phyloP scores from a whole-genome alignment of 2,888 invertebrate species.

The Epinotia bilunana region DNA sequence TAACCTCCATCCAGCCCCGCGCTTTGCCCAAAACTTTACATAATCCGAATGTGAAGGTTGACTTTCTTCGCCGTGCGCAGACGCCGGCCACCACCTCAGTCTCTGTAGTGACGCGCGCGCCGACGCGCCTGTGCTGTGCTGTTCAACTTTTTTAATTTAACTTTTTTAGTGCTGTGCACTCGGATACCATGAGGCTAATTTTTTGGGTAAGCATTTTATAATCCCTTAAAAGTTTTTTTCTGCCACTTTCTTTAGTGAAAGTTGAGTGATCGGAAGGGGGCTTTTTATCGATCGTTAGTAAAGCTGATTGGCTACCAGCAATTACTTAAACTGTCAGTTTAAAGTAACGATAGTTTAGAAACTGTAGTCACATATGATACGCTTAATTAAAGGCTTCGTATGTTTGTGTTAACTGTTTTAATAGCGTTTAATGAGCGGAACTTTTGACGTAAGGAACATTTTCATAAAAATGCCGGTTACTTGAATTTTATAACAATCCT shows the following conservation, averaged over 20 bases:
- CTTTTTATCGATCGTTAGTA: slow-evolving; percentile 61
- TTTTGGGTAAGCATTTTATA: slow-evolving; percentile 74
- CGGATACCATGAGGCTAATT: slow-evolving; percentile 80
- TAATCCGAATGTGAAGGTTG: slow-evolving; percentile 74
- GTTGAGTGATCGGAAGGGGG: slow-evolving; percentile 62
- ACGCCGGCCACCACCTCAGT: slow-evolving; percentile 65
- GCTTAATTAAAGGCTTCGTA: slow-evolving; percentile 37
- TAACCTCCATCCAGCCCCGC: slow-evolving; percentile 40
- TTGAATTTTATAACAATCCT: slow-evolving; percentile 4
- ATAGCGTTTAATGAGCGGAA: slow-evolving; percentile 35
- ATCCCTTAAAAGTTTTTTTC: slow-evolving; percentile 43
- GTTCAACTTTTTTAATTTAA: slow-evolving; percentile 61
- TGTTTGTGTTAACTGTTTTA: slow-evolving; percentile 34
- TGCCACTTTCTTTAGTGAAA: slow-evolving; percentile 75
- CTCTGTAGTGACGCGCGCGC: slow-evolving; percentile 69
- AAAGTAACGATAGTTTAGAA: slow-evolving; percentile 49
- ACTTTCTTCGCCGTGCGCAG: slow-evolving; percentile 77
- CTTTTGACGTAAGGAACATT: slow-evolving; percentile 19
- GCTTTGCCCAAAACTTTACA: slow-evolving; percentile 67
- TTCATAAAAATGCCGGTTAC: slow-evolving; percentile 27
- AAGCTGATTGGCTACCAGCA: slow-evolving; percentile 41
- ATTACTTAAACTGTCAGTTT: slow-evolving; percentile 20
- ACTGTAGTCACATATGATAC: slow-evolving; percentile 13
- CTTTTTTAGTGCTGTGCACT: slow-evolving; percentile 70
- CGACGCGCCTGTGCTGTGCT: slow-evolving; percentile 78